A percentile compares a stretch with the other conserved stretches of the same genome.
These are phyloP conservation scores for Lepus townsendii DNA, from an alignment of 2,797 vertebrate species.

Conservation along the genomic window DNA sequence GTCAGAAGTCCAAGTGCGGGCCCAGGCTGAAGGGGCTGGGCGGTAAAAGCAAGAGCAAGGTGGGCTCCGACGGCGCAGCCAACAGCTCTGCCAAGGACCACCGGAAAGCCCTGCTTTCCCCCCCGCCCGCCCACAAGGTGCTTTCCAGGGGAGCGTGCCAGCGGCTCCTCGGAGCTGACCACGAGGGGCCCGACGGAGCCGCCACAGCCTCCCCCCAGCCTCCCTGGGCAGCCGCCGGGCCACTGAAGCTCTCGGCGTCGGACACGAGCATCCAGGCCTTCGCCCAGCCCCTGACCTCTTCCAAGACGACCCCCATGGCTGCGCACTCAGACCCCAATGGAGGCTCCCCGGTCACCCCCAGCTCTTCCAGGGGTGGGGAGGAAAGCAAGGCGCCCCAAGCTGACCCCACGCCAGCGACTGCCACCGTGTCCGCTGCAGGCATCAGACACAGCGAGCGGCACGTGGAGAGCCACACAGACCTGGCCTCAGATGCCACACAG, in stretches of 20 bases:
- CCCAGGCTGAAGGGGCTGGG: slow-evolving; percentile 92
- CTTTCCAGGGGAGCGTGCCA: slow-evolving; percentile 83
- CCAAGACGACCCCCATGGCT: slow-evolving; percentile 86
- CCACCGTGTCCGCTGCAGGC: fast-evolving
- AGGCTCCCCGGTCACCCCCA: slow-evolving; percentile 71
- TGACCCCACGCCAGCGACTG: slow-evolving; percentile 58
- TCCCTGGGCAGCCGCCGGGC: slow-evolving; percentile 40
- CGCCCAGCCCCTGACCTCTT: slow-evolving; percentile 85
- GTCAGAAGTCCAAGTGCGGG: slow-evolving; percentile 87
- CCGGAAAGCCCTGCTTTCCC: slow-evolving; percentile 87
- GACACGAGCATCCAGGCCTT: slow-evolving; percentile 81
- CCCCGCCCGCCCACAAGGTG: slow-evolving; percentile 87
- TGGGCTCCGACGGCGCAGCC: slow-evolving; percentile 81
- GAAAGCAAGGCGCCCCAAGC: slow-evolving; percentile 76
- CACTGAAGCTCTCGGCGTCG: slow-evolving; percentile 43
- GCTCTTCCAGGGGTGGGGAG: slow-evolving; percentile 5
- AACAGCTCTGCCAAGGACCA: slow-evolving; percentile 80
- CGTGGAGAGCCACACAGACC: not conserved
- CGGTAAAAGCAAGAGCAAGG: slow-evolving; percentile 90
- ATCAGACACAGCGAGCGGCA: slow-evolving; percentile 31
- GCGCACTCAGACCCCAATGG: slow-evolving; percentile 78
- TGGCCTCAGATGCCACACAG: not conserved
- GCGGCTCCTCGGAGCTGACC: slow-evolving; percentile 82
- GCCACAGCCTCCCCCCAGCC: slow-evolving; percentile 47
- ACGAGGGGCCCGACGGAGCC: slow-evolving; percentile 68